Conservation (phyloP, 37 sponge, comb jelly and placozoan species). For the Beroe ovata region DNA sequence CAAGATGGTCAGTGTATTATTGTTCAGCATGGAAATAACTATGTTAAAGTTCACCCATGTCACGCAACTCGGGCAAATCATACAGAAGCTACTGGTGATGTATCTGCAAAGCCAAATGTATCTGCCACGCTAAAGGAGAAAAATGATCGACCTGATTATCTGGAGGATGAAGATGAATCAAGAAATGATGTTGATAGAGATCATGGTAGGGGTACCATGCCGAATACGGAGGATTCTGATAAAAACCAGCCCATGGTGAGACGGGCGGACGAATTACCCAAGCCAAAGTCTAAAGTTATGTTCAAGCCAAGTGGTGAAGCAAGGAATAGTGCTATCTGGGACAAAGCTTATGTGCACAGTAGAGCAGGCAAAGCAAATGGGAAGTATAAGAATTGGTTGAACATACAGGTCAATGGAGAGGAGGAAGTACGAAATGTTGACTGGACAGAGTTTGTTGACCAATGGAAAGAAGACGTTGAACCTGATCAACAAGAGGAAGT, state of each 20-base stretch:
- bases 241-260: too few relatives aligned
- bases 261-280: background rate
- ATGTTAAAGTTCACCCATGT: background rate
- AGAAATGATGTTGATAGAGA: too few relatives aligned
- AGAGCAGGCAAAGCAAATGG: slow-evolving; percentile 4
- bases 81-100: background rate
- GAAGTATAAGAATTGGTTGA: background rate
- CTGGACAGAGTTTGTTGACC: background rate
- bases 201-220: too few relatives aligned
- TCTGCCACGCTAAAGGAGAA: background rate
- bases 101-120: background rate
- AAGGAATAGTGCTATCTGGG: background rate
- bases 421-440: background rate
- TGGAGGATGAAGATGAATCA: background rate
- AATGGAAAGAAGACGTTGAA: background rate
- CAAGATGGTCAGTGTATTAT: background rate
- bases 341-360: slow-evolving; percentile 1
- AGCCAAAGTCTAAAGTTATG: background rate
- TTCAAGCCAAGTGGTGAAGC: background rate
- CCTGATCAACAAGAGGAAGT: background rate
- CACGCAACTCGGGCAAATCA: background rate
- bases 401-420: background rate
- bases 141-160: background rate
- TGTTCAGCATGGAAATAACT: slow-evolving; percentile 6
- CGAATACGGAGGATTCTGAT: too few relatives aligned